Conservation (phyloP, 2,113 vertebrate genomes). For the Thomomys bottae region DNA sequence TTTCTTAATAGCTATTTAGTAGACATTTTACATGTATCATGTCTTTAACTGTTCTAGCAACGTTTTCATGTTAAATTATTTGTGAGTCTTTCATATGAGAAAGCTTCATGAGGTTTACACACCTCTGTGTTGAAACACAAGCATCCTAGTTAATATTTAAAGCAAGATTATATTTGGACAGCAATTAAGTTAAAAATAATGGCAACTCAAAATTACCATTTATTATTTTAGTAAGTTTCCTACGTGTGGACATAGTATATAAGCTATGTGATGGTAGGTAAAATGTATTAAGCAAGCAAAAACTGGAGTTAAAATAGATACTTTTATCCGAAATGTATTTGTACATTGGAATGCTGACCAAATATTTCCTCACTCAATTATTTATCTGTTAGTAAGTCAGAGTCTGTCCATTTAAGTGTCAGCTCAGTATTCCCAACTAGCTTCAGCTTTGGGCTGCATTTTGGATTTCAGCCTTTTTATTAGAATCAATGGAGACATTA, state of each 20-base stretch:
- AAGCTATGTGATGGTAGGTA: not conserved
- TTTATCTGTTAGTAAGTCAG: not conserved
- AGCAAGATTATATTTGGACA: not conserved
- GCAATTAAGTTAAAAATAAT: slow-evolving; percentile 26
- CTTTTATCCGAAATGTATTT: not conserved
- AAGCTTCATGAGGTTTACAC: not conserved
- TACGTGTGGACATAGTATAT: not conserved
- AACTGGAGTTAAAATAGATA: not conserved
- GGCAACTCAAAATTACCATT: not conserved
- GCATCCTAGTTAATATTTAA: not conserved
- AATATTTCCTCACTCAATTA: not conserved
- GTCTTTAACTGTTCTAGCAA: not conserved
- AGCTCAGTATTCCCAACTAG: not conserved
- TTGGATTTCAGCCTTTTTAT: not conserved
- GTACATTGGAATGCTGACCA: not conserved
- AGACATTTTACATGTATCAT: not conserved
- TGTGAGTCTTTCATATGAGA: not conserved
- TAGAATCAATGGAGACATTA: not conserved
- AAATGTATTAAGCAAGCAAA: not conserved
- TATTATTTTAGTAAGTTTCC: slow-evolving; percentile 2
- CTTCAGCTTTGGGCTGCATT: not conserved
- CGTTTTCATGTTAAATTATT: not conserved
- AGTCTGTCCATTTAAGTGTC: not conserved
- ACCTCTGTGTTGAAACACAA: not conserved
- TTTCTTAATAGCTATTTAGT: not conserved